Conservation (phyloP, 2,888 invertebrate species). For the Heliconius ismenius region DNA sequence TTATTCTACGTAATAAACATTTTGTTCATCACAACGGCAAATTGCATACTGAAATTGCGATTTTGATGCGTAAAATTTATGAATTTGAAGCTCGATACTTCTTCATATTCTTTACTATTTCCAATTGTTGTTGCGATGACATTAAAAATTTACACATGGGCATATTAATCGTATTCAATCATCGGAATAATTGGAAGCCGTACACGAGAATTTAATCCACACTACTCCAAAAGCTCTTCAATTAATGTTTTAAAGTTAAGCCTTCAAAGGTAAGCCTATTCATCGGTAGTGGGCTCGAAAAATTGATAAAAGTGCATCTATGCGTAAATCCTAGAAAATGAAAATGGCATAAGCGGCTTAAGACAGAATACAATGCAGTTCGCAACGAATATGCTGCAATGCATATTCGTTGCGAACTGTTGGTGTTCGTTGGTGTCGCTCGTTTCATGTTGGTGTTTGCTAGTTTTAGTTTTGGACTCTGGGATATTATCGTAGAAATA, state of each 20-base stretch:
- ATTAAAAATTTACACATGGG: background rate
- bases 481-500: background rate
- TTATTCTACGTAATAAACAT: no score
- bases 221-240: background rate
- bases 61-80: no score
- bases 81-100: no score
- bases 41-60: no score
- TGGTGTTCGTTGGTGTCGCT: no score
- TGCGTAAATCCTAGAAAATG: background rate
- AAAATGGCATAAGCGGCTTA: constrained; percentile 1
- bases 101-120: background rate
- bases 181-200: background rate
- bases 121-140: background rate
- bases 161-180: background rate
- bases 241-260: background rate
- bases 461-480: background rate
- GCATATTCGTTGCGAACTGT: no score
- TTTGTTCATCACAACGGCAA: no score
- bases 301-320: background rate
- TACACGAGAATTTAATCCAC: background rate
- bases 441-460: background rate
- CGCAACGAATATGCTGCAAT: background rate
- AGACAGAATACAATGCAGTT: background rate
- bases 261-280: background rate
- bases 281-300: background rate